Evolutionary conservation across 1,140 invertebrate genomes (phyloP).

Genomic region (Hyposmocoma kahamanoa): DNA sequence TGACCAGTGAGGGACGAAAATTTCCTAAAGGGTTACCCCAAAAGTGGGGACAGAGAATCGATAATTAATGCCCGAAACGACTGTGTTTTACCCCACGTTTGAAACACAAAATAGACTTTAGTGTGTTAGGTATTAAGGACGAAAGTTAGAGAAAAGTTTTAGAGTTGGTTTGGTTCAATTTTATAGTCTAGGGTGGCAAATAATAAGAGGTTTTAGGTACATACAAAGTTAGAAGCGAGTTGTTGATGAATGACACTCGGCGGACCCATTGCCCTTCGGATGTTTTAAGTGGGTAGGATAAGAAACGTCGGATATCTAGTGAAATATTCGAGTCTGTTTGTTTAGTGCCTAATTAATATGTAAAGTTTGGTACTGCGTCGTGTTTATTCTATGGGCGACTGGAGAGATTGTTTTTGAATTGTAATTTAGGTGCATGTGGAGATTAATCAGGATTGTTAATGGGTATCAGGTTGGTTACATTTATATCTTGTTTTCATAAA

Average conservation of each 20-base stretch:
- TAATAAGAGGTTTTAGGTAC: slow-evolving; percentile 67
- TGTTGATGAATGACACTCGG: slow-evolving; percentile 72
- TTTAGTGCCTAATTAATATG: slow-evolving; percentile 63
- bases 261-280: slow-evolving; percentile 70
- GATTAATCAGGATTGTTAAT: too few species aligned
- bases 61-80: slow-evolving; percentile 69
- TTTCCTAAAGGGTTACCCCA: slow-evolving; percentile 67
- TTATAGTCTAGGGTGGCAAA: slow-evolving; percentile 67
- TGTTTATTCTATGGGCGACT: slow-evolving; percentile 20
- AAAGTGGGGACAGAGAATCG: slow-evolving; percentile 52
- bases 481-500: too few species aligned
- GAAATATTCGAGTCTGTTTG: slow-evolving; percentile 63
- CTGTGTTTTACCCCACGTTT: slow-evolving; percentile 31
- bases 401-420: slow-evolving; percentile 31
- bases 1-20: slow-evolving; percentile 67
- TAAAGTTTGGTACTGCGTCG: slow-evolving; percentile 37
- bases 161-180: slow-evolving; percentile 57
- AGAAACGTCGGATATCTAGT: slow-evolving; percentile 68
- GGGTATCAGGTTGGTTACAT: too few species aligned
- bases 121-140: slow-evolving; percentile 17
- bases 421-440: background rate
- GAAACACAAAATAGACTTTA: slow-evolving; percentile 20
- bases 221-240: slow-evolving; percentile 66
- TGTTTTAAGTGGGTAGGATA: slow-evolving; percentile 70
- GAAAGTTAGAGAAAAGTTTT: slow-evolving; percentile 18